Percentiles rank a stretch among this genome's conserved stretches.
Conservation (phyloP, 1,140 invertebrate species). For the Telenomus remus region DNA sequence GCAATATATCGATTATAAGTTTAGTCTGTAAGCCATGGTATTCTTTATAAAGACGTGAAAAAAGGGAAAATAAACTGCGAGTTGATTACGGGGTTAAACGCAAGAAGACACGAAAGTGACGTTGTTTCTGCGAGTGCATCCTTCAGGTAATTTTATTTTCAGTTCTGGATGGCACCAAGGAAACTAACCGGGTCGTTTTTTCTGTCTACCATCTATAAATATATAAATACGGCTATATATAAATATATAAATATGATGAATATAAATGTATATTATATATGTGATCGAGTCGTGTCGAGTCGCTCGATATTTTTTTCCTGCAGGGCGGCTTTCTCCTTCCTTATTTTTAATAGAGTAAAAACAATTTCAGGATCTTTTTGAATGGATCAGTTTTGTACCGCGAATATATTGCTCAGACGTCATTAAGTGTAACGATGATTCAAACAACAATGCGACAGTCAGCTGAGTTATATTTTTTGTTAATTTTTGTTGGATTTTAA, state of each 20-base stretch:
- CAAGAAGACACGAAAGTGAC: constrained; percentile 48
- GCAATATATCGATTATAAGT: constrained; percentile 75
- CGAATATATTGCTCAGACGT: constrained; percentile 36
- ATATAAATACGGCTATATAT: constrained; percentile 69
- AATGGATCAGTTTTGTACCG: constrained; percentile 29
- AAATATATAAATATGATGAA: constrained; percentile 62
- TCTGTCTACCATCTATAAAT: constrained; percentile 70
- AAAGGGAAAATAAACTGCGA: constrained; percentile 16
- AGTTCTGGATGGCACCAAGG: constrained; percentile 41
- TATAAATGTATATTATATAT: constrained; percentile 63
- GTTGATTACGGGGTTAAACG: constrained; percentile 1
- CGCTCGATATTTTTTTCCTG: constrained; percentile 61
- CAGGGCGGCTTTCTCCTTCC: constrained; percentile 14
- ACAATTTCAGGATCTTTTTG: constrained; percentile 24
- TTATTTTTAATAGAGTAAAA: constrained; percentile 1
- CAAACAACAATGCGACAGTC: not conserved
- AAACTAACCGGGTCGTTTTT: constrained; percentile 45
- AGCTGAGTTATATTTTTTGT: constrained; percentile 41
- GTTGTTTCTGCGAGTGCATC: constrained; percentile 36
- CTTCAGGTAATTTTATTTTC: constrained; percentile 49
- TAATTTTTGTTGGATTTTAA: constrained; percentile 46
- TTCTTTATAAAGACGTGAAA: constrained; percentile 65
- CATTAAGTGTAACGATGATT: constrained; percentile 1
- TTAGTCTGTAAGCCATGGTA: constrained; percentile 67
- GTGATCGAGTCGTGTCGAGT: constrained; percentile 65